Base-by-base conservation (phyloP, 1,140 invertebrate genomes). In the Cecropterus lyciades region DNA sequence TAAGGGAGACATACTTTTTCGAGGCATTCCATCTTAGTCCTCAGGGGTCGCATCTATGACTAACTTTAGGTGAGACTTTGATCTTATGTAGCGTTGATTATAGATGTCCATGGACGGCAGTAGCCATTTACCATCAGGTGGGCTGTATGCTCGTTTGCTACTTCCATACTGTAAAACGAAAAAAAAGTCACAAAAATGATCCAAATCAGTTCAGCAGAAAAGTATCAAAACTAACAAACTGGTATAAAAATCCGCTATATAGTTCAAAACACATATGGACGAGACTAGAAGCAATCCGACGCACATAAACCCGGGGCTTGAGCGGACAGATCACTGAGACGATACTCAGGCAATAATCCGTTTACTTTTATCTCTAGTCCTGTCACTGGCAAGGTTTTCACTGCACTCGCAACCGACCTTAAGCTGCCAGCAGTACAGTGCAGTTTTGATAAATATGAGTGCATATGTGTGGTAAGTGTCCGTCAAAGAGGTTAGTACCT, bases 401-500 rank as follows among this genome's bases (percentile, higher is more conserved):
- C 11, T 53, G 13, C 72, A 37, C 62, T 14, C 7, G 48, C 6
- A 14, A 13, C 8, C 27, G 20, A 27, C 62, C 71, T 78, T 64
- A 46, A 0, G 16, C n/a, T n/a, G 7, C 1, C 5, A 5, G 3
- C 0, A 6, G 52, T 80, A 86, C 65, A 52, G 72, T 67, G 66
- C 6, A 79, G 43, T 57, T 20, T 79, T 2, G 17, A 0, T 4
- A 42, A 37, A 14, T 10, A 4, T 6, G 43, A 42, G 0, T 6
- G 3, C 33, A 33, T 17, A 63, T 48, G 3, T 69, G n/a, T n/a
- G n/a, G n/a, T n/a, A n/a, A 59, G 77, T 80, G 84, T 84, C 81
- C 77, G 81, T 88, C 84, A 88, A 88, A 84, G 85, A 84, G 79
- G 87, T 88, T 90, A 90, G 87, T 90, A 90, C 87, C 87, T 90